A percentile compares a stretch with the other conserved stretches of the same genome.
These are phyloP conservation scores for Oscheius sp. DNA, from an alignment of 2,888 invertebrate species.

Conservation along the genomic window DNA sequence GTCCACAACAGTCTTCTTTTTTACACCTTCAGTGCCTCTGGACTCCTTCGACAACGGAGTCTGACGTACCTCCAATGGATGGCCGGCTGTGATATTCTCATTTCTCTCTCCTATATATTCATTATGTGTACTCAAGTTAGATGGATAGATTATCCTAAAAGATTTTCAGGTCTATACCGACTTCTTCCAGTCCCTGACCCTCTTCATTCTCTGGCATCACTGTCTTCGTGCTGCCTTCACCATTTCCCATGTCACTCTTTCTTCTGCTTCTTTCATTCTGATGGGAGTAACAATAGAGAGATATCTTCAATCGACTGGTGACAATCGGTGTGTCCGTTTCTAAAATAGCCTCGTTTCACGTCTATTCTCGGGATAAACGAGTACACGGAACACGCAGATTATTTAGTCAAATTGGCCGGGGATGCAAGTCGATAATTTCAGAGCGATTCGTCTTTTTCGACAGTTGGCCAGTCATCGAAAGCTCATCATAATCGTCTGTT, in stretches of 20 bases:
- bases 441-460: constrained; percentile 48
- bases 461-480: constrained; percentile 54
- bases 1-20: constrained; percentile 62
- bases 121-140: constrained; percentile 62
- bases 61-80: constrained; percentile 64
- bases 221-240: constrained; percentile 63
- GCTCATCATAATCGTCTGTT: constrained; percentile 55
- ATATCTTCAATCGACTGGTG: constrained; percentile 64
- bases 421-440: too few species aligned
- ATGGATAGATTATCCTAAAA: too few species aligned
- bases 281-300: constrained; percentile 66
- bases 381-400: constrained; percentile 18
- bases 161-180: constrained; percentile 56
- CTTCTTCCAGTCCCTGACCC: constrained; percentile 56
- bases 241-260: constrained; percentile 63
- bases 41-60: constrained; percentile 49
- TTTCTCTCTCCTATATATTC: constrained; percentile 62
- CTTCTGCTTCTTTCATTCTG: constrained; percentile 61
- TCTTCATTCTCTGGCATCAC: constrained; percentile 61
- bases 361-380: constrained; percentile 8
- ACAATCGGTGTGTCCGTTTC: constrained; percentile 19
- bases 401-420: constrained; percentile 16
- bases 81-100: constrained; percentile 63
- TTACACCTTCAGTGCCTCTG: constrained; percentile 44
- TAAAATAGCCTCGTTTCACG: constrained; percentile 11